phyloP scores from a whole-genome alignment of 2,888 invertebrate species.

The Lapara coniferarum region DNA sequence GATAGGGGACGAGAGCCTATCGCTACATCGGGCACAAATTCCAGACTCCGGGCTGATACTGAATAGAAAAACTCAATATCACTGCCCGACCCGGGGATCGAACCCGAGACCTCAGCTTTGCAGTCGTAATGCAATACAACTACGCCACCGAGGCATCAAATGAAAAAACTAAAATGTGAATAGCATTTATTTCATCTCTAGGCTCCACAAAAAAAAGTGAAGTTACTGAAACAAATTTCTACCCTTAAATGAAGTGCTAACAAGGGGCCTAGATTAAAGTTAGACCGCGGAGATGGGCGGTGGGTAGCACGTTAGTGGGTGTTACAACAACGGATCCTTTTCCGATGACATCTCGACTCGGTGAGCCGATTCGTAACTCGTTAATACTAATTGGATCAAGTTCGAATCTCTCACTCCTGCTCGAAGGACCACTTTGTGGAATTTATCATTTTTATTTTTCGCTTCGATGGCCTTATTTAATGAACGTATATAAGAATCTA shows the following conservation, averaged over 20 bases:
- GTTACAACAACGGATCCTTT: background rate
- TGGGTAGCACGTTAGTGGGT: background rate
- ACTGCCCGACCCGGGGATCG: no score
- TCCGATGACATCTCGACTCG: conserved; percentile 9
- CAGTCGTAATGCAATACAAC: no score
- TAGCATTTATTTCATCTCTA: no score
- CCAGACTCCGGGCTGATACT: no score
- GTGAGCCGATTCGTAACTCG: background rate
- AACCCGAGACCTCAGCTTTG: no score
- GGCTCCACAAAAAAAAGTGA: background rate
- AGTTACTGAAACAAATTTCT: no score
- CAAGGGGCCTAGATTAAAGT: conserved; percentile 10
- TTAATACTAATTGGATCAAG: conserved; percentile 4
- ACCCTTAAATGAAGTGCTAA: background rate
- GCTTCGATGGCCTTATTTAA: background rate
- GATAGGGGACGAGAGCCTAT: no score
- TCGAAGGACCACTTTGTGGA: background rate
- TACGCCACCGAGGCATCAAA: no score
- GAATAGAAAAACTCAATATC: no score
- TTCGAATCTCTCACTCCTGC: background rate
- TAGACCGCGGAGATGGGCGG: background rate
- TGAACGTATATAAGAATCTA: no score
- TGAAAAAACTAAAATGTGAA: background rate
- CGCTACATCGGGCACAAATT: no score
- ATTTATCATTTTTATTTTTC: background rate